These are phyloP conservation scores for Nesoenas mayeri DNA, from an alignment of 2,113 vertebrate species.

Conservation along the genomic window DNA sequence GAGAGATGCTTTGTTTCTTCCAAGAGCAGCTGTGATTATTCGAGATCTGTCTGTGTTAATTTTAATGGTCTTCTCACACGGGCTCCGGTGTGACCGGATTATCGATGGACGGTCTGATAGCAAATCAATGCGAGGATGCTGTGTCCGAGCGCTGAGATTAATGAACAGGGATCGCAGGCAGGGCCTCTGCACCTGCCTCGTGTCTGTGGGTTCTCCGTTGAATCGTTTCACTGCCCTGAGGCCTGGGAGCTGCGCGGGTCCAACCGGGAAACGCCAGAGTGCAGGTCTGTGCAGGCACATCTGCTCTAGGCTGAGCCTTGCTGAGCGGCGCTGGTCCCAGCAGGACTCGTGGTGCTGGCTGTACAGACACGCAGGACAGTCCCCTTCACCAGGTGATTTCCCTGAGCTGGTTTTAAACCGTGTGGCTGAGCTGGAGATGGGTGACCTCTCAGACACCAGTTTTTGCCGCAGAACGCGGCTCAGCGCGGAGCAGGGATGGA, in stretches of 20 bases:
- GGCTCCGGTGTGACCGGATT: background rate
- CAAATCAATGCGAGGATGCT: background rate
- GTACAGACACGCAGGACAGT: rapidly evolving
- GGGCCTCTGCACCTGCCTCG: background rate
- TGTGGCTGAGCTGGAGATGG: background rate
- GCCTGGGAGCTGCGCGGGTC: no score
- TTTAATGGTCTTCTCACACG: background rate
- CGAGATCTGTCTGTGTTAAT: background rate
- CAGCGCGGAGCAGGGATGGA: rapidly evolving
- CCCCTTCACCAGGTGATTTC: background rate
- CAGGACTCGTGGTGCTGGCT: rapidly evolving
- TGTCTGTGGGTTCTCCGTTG: background rate
- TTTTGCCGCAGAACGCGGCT: background rate
- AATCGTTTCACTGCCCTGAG: background rate
- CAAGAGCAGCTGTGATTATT: background rate
- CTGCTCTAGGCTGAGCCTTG: background rate
- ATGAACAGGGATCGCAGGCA: background rate
- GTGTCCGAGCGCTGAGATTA: background rate
- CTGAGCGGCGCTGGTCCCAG: background rate
- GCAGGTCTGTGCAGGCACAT: background rate
- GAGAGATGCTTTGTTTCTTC: background rate
- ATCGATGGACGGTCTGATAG: background rate
- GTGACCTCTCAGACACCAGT: no score
- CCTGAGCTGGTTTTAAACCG: background rate
- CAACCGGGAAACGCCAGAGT: background rate